Conservation (phyloP, 2,113 vertebrate genomes). For the Felis catus region DNA sequence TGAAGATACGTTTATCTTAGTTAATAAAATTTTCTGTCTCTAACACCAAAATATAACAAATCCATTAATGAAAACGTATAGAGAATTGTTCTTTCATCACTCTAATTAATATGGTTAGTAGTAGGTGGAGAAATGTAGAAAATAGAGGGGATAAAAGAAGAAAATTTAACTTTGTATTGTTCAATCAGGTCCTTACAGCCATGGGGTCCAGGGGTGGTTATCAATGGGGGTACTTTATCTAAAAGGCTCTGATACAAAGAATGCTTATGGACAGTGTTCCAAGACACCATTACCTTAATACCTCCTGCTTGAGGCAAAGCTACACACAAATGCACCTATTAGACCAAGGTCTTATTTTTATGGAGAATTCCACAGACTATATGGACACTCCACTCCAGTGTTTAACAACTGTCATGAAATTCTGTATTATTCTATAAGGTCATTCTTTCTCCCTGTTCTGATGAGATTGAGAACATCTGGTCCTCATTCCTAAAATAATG, state of each 20-base stretch:
- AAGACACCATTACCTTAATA: not conserved
- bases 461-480: conserved; percentile 70
- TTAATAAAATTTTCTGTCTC: not conserved
- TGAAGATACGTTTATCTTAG: not conserved
- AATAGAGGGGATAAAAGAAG: not conserved
- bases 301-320: not conserved
- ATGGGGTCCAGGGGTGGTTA: not conserved
- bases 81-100: not conserved
- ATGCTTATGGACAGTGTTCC: not conserved
- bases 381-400: not conserved
- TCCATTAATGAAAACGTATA: not conserved
- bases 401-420: conserved; percentile 28
- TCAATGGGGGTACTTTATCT: not conserved
- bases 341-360: conserved; percentile 30
- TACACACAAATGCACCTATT: not conserved
- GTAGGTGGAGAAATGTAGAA: not conserved
- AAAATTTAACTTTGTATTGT: not conserved
- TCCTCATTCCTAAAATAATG: conserved; percentile 66
- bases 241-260: not conserved
- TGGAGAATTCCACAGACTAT: conserved; percentile 14
- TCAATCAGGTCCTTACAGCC: not conserved
- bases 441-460: conserved; percentile 42
- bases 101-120: not conserved
- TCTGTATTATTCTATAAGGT: conserved; percentile 48
- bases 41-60: not conserved